Conservation (phyloP, 2,113 vertebrate genomes). For the Arothron firmamentum region DNA sequence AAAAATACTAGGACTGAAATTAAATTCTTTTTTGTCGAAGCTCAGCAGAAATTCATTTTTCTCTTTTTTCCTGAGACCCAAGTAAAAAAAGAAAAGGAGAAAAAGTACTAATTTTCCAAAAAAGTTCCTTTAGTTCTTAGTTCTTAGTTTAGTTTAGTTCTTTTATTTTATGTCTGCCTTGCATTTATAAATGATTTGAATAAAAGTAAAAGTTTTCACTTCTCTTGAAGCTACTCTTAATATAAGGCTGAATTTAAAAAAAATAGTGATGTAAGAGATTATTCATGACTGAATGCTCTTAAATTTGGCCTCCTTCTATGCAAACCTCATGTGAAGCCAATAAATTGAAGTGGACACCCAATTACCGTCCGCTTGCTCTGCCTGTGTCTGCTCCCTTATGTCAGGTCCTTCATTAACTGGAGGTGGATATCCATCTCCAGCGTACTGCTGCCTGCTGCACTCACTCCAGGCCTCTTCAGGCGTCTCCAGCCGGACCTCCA, state of each 20-base stretch:
- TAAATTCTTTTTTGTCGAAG: too few species aligned
- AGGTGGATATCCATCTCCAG: constrained; percentile 47
- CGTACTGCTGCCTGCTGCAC: constrained; percentile 24
- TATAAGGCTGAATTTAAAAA: too few species aligned
- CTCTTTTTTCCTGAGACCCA: too few species aligned
- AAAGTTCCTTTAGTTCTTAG: not conserved
- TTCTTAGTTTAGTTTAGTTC: too few species aligned
- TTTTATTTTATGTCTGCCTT: not conserved
- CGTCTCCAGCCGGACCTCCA: constrained; percentile 47
- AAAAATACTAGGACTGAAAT: too few species aligned
- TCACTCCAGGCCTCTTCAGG: constrained; percentile 33
- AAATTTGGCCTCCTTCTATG: constrained; percentile 15
- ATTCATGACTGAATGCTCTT: constrained; percentile 1
- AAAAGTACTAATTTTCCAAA: too few species aligned
- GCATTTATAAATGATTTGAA: too few species aligned
- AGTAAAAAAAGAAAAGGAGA: too few species aligned
- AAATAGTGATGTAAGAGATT: constrained; percentile 1
- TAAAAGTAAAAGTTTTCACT: too few species aligned
- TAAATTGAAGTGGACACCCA: constrained; percentile 55
- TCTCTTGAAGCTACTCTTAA: too few species aligned
- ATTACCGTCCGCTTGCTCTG: constrained; percentile 29
- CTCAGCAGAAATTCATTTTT: not conserved
- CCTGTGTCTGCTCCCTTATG: constrained; percentile 21
- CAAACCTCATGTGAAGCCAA: constrained; percentile 16
- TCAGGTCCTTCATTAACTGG: constrained; percentile 25